Evolutionary conservation across 64 coral and sea anemone species (phyloP).

Genomic region (Cladopsammia gracilis): DNA sequence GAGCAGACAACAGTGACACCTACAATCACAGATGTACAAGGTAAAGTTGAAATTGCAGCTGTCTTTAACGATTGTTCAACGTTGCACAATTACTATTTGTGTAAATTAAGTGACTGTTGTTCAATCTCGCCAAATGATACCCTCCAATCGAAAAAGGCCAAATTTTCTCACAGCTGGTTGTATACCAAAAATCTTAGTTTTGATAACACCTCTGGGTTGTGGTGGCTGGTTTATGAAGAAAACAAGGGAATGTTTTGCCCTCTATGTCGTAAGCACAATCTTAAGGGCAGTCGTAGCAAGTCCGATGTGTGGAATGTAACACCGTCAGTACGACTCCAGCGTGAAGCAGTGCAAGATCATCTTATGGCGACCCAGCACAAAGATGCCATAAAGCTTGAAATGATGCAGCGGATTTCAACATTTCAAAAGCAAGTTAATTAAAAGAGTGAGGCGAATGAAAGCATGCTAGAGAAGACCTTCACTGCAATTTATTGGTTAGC

Average conservation of each 20-base stretch:
- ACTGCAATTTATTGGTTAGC: constrained; percentile 51
- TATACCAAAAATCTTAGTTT: constrained; percentile 47
- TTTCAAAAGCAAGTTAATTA: constrained; percentile 58
- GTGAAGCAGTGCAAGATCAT: background rate
- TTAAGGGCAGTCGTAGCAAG: background rate
- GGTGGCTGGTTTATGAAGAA: constrained; percentile 19
- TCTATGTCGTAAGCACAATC: constrained; percentile 42
- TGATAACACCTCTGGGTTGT: constrained; percentile 36
- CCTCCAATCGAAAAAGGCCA: constrained; percentile 33
- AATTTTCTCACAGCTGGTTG: constrained; percentile 54
- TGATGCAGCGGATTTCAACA: constrained; percentile 52
- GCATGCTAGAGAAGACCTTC: constrained; percentile 52
- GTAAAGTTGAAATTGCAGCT: constrained; percentile 62
- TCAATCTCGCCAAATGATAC: constrained; percentile 46
- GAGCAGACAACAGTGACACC: constrained; percentile 42
- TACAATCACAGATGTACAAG: background rate
- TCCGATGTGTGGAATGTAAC: no score
- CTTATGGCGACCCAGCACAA: background rate
- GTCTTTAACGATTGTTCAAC: constrained; percentile 31
- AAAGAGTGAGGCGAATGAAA: constrained; percentile 33
- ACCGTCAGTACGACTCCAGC: background rate
- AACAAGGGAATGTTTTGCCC: constrained; percentile 13
- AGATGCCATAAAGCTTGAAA: constrained; percentile 58
- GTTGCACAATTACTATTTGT: constrained; percentile 41
- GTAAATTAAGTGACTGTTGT: constrained; percentile 63